Conservation (phyloP, 2,888 invertebrate genomes). For the Zeuzera pyrina region DNA sequence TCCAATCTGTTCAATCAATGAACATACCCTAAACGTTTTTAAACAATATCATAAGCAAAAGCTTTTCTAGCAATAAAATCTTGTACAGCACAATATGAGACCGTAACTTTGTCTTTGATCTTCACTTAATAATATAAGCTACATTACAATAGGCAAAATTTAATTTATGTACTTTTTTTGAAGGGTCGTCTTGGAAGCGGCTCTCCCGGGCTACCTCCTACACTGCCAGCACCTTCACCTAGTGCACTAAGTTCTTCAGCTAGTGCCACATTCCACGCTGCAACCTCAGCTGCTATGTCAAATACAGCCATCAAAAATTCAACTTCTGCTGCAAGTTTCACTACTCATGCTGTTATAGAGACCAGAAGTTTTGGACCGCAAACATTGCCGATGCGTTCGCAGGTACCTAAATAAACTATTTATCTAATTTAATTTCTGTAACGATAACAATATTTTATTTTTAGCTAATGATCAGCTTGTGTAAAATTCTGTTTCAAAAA, state of each 20-base stretch:
- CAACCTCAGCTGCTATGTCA: conserved; percentile 40
- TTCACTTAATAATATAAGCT: conserved; percentile 33
- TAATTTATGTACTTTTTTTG: conserved; percentile 9
- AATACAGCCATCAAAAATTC: conserved; percentile 68
- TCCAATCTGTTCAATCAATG: no score
- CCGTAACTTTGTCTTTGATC: no score
- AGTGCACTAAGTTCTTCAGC: conserved; percentile 76
- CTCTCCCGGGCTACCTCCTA: conserved; percentile 80
- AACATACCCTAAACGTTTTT: neutral
- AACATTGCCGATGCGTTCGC: conserved; percentile 62
- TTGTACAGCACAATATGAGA: no score
- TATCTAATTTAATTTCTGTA: no score
- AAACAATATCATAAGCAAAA: no score
- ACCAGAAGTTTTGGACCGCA: conserved; percentile 65
- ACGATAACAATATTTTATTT: no score
- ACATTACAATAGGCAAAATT: conserved; percentile 1
- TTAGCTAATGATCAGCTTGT: no score
- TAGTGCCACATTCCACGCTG: conserved; percentile 74
- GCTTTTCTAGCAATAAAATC: no score
- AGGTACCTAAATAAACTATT: conserved; percentile 29
- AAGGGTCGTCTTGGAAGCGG: conserved; percentile 59
- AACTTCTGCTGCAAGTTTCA: conserved; percentile 74
- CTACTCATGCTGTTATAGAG: conserved; percentile 62
- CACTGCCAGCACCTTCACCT: conserved; percentile 81
- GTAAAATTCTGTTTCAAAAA: neutral